A percentile compares a stretch with the other conserved stretches of the same genome.
phyloP scores from a whole-genome alignment of 1,140 invertebrate species.

The Neodiprion pinetum region DNA sequence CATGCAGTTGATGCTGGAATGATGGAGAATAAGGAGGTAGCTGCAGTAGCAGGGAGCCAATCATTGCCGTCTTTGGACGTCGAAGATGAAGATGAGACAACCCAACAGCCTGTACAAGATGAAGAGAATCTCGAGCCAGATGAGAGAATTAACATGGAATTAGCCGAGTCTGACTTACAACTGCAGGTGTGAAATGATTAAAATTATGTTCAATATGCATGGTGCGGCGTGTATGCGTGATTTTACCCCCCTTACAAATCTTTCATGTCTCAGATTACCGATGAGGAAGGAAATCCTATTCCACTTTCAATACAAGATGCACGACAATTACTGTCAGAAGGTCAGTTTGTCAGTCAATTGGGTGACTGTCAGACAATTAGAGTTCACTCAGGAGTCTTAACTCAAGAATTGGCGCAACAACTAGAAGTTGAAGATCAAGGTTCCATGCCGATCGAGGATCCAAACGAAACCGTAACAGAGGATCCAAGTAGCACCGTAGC shows the following conservation, averaged over 20 bases:
- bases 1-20: slow-evolving; percentile 44
- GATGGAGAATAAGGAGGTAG: slow-evolving; percentile 44
- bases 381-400: slow-evolving; percentile 43
- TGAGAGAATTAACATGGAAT: slow-evolving; percentile 39
- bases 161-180: slow-evolving; percentile 52
- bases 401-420: slow-evolving; percentile 39
- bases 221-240: background rate
- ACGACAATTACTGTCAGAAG: slow-evolving; percentile 60
- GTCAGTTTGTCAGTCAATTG: slow-evolving; percentile 59
- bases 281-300: slow-evolving; percentile 72
- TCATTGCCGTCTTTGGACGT: slow-evolving; percentile 42
- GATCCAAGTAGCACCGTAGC: slow-evolving; percentile 25
- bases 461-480: background rate
- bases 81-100: slow-evolving; percentile 34
- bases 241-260: slow-evolving; percentile 10
- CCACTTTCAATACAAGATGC: slow-evolving; percentile 74
- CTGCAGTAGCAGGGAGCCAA: slow-evolving; percentile 23
- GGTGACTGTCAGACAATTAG: slow-evolving; percentile 54
- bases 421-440: slow-evolving; percentile 37
- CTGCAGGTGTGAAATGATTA: slow-evolving; percentile 42
- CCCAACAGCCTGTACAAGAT: slow-evolving; percentile 31
- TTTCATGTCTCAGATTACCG: slow-evolving; percentile 63
- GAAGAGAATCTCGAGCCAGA: slow-evolving; percentile 33
- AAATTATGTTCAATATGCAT: background rate
- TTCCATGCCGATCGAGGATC: slow-evolving; percentile 29